phyloP scores from a whole-genome alignment of 2,888 invertebrate genomes.

The Eupsilia transversa region DNA sequence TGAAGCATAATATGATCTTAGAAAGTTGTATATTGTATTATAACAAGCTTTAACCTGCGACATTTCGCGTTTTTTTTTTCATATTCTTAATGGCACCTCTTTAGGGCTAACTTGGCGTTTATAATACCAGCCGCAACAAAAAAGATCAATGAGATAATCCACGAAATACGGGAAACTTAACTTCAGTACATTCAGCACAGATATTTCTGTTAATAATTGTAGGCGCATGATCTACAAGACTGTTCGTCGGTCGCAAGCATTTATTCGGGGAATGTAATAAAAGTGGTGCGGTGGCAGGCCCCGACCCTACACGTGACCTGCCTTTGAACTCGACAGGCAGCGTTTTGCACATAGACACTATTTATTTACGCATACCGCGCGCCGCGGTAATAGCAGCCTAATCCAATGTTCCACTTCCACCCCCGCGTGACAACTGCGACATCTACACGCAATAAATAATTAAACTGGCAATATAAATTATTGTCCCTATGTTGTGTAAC shows the following conservation, averaged over 20 bases:
- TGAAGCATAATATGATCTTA: too few species aligned
- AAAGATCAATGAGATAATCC: not conserved
- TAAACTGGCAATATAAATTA: constrained; percentile 29
- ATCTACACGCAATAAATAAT: constrained; percentile 43
- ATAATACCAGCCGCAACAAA: not conserved
- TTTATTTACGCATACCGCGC: constrained; percentile 81
- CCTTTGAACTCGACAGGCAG: constrained; percentile 73
- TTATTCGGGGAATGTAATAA: constrained; percentile 88
- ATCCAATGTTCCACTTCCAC: constrained; percentile 71
- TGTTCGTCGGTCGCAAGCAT: constrained; percentile 74
- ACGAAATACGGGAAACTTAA: constrained; percentile 15
- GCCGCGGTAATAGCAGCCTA: constrained; percentile 74
- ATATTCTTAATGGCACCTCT: too few species aligned
- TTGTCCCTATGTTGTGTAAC: not conserved
- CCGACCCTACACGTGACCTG: constrained; percentile 82
- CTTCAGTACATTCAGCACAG: constrained; percentile 18
- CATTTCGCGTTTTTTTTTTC: too few species aligned
- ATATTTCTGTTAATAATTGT: constrained; percentile 62
- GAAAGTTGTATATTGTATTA: too few species aligned
- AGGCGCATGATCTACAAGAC: constrained; percentile 65
- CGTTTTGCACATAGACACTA: constrained; percentile 76
- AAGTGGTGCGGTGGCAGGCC: constrained; percentile 78
- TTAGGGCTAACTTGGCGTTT: not conserved
- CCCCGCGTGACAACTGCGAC: constrained; percentile 53
- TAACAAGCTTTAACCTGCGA: too few species aligned